A percentile compares a stretch with the other conserved stretches of the same genome.
These are phyloP conservation scores for Mycetomoellerius zeteki DNA, from an alignment of 1,140 invertebrate genomes.

Conservation along the genomic window DNA sequence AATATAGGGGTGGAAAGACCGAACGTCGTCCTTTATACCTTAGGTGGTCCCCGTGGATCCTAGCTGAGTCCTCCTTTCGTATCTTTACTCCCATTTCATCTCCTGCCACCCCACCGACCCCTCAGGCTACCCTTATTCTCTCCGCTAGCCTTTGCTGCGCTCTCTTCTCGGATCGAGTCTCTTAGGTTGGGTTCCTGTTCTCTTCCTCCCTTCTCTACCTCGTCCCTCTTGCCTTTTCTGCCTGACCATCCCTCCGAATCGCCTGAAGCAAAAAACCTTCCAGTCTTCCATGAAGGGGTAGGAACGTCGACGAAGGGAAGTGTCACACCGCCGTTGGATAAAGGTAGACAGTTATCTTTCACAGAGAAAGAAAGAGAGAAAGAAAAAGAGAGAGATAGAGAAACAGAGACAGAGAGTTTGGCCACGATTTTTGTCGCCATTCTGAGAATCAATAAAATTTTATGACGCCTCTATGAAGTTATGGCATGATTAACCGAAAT, in stretches of 20 bases:
- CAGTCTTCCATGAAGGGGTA: slow-evolving; percentile 74
- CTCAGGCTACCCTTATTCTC: slow-evolving; percentile 81
- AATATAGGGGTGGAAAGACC: slow-evolving; percentile 78
- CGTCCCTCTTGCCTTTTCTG: slow-evolving; percentile 59
- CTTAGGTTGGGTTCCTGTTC: slow-evolving; percentile 83
- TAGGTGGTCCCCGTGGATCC: slow-evolving; percentile 84
- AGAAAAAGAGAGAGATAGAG: slow-evolving; percentile 36
- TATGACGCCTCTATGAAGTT: slow-evolving; percentile 26
- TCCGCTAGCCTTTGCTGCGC: slow-evolving; percentile 81
- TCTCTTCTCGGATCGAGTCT: slow-evolving; percentile 80
- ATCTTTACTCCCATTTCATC: slow-evolving; percentile 80
- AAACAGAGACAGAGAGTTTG: slow-evolving; percentile 46
- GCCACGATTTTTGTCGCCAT: slow-evolving; percentile 71
- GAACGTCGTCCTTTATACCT: slow-evolving; percentile 84
- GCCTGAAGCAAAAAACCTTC: slow-evolving; percentile 83
- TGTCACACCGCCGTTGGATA: slow-evolving; percentile 72
- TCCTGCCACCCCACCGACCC: slow-evolving; percentile 67
- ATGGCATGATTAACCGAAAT: slow-evolving; percentile 30
- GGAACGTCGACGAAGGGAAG: slow-evolving; percentile 65
- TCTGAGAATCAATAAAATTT: slow-evolving; percentile 60
- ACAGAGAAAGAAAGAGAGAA: slow-evolving; percentile 35
- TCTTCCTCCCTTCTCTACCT: slow-evolving; percentile 3
- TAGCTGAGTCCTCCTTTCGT: slow-evolving; percentile 84
- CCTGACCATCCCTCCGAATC: slow-evolving; percentile 75
- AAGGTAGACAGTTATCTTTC: slow-evolving; percentile 83